Evolutionary conservation across 2,888 invertebrate genomes (phyloP).

Genomic region (Eupeodes latifasciatus): DNA sequence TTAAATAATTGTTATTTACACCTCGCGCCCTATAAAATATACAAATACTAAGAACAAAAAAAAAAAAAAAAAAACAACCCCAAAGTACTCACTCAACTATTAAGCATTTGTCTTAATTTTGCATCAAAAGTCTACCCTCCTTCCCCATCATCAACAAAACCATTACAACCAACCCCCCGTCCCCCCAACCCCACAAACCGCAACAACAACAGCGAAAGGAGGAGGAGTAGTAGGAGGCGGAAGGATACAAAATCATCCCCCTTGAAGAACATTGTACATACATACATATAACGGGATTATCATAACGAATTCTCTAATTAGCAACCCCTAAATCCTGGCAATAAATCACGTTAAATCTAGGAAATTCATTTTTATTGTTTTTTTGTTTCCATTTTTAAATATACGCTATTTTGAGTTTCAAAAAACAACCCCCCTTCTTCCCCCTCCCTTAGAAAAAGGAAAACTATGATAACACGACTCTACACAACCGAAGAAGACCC

Average conservation of each 20-base stretch:
- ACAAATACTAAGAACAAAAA: background rate
- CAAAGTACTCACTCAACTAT: conserved; percentile 11
- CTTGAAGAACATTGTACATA: conserved; percentile 4
- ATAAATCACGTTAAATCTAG: conserved; percentile 54
- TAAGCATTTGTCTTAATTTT: conserved; percentile 26
- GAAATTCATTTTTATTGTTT: conserved; percentile 45
- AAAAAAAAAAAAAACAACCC: conserved; percentile 30
- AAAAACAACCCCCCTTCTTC: background rate
- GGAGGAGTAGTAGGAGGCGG: background rate
- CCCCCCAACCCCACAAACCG: background rate
- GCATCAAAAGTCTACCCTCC: background rate
- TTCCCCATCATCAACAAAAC: background rate
- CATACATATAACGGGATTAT: conserved; percentile 54
- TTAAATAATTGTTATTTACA: conserved; percentile 51
- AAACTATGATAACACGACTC: conserved; percentile 83
- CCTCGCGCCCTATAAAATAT: conserved; percentile 26
- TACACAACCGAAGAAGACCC: conserved; percentile 83
- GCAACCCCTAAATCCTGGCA: conserved; percentile 36
- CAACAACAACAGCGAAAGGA: background rate
- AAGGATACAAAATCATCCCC: conserved; percentile 29
- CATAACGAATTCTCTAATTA: conserved; percentile 58
- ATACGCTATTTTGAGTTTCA: conserved; percentile 10
- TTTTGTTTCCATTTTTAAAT: background rate
- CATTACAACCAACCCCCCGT: background rate
- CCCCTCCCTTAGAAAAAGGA: conserved; percentile 11